phyloP scores from a whole-genome alignment of 92 coral and sea anemone species.

The Nematostella vectensis region DNA sequence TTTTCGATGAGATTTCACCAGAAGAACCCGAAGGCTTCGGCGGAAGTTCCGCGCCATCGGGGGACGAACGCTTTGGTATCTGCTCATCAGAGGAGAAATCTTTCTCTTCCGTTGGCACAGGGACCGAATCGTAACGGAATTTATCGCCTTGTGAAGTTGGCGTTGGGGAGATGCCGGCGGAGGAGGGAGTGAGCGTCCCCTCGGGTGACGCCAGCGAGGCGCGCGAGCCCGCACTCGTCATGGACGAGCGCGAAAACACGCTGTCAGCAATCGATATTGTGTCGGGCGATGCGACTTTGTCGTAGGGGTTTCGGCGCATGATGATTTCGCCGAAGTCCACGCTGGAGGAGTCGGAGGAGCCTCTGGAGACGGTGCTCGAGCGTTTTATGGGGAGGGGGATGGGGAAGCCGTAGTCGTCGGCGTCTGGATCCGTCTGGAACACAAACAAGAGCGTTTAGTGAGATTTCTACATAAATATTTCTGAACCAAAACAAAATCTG shows the following conservation, averaged over 20 bases:
- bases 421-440: neutral
- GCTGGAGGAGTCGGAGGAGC: conserved; percentile 4
- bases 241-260: conserved; percentile 9
- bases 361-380: conserved; percentile 4
- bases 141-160: conserved; percentile 15
- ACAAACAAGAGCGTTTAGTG: too few species aligned
- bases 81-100: conserved; percentile 1
- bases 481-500: too few species aligned
- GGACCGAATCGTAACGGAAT: conserved; percentile 11
- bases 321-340: conserved; percentile 3
- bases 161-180: conserved; percentile 22
- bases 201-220: conserved; percentile 20
- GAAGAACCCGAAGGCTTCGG: neutral
- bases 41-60: too few species aligned
- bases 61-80: neutral
- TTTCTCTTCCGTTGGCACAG: neutral
- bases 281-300: conserved; percentile 11
- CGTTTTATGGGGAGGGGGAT: conserved; percentile 8
- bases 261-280: conserved; percentile 8
- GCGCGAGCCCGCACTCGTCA: conserved; percentile 19
- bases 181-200: conserved; percentile 11
- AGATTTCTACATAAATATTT: too few species aligned
- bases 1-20: too few species aligned
- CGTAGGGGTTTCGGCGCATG: conserved; percentile 7
- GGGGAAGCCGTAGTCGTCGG: conserved; percentile 4